A percentile compares a stretch with the other conserved stretches of the same genome.
Conservation (phyloP, 2,797 vertebrate species). For the Sebastolobus alascanus region DNA sequence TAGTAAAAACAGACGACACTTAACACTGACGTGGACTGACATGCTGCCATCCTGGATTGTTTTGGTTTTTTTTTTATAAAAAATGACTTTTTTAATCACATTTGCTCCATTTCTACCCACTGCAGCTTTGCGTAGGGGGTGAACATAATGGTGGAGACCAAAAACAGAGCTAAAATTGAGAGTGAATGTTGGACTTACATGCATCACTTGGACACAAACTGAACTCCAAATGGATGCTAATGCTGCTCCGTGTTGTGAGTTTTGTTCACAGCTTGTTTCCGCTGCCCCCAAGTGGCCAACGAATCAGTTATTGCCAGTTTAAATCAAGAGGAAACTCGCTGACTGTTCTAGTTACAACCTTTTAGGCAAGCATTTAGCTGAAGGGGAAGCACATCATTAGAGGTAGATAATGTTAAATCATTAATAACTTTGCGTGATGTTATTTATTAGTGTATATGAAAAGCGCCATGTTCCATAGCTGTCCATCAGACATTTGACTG, state of each 20-base stretch:
- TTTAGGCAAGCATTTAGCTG: conserved; percentile 8
- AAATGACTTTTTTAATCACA: no score
- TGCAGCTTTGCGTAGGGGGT: no score
- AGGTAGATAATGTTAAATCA: conserved; percentile 23
- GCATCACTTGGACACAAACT: no score
- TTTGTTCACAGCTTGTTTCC: neutral
- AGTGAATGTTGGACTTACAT: no score
- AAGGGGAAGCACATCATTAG: conserved; percentile 1
- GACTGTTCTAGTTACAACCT: conserved; percentile 9
- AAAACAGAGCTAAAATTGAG: no score
- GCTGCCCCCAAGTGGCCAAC: neutral
- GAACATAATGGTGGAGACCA: no score
- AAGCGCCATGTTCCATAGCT: conserved; percentile 12
- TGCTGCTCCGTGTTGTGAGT: neutral
- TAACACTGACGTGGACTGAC: no score
- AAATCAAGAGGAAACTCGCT: neutral
- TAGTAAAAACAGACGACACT: no score
- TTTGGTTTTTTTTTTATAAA: no score
- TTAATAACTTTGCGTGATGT: conserved; percentile 25
- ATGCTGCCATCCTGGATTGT: no score
- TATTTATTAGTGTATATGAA: conserved; percentile 34
- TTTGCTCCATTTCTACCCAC: no score
- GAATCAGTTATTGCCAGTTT: neutral
- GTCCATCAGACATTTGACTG: conserved; percentile 24
- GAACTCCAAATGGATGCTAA: neutral